A percentile compares a stretch with the other conserved stretches of the same genome.
Evolutionary conservation across 2,113 vertebrate genomes (phyloP).

Genomic region (Corythoichthys intestinalis): DNA sequence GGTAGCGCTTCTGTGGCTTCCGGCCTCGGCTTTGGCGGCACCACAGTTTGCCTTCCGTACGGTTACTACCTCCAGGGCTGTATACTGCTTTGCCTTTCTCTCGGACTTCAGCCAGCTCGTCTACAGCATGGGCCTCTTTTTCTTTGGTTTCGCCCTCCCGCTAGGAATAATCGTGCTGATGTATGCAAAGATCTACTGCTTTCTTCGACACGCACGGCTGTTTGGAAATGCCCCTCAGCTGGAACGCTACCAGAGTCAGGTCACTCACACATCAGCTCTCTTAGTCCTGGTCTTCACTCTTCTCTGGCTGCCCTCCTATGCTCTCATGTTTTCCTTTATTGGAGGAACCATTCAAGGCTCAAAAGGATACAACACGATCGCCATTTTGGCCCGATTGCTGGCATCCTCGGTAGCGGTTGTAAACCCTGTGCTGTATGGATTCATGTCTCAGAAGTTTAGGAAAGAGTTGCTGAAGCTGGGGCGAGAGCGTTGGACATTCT

Average conservation of each 20-base stretch:
- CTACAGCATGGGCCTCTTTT: slow-evolving; percentile 69
- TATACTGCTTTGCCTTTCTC: slow-evolving; percentile 74
- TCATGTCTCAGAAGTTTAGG: slow-evolving; percentile 73
- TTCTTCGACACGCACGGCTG: slow-evolving; percentile 51
- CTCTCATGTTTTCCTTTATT: slow-evolving; percentile 69
- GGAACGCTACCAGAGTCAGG: slow-evolving; percentile 73
- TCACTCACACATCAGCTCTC: slow-evolving; percentile 71
- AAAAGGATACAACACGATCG: slow-evolving; percentile 23
- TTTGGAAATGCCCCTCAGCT: slow-evolving; percentile 51
- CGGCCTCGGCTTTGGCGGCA: slow-evolving; percentile 61
- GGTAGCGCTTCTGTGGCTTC: slow-evolving; percentile 65
- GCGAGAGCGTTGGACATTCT: slow-evolving; percentile 36
- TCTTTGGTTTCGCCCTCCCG: slow-evolving; percentile 69
- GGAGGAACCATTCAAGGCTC: slow-evolving; percentile 15
- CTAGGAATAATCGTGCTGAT: slow-evolving; percentile 68
- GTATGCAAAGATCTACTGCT: slow-evolving; percentile 72
- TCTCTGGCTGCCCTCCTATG: slow-evolving; percentile 76
- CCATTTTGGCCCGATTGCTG: slow-evolving; percentile 63
- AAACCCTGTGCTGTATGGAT: slow-evolving; percentile 72
- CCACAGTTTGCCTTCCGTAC: slow-evolving; percentile 72
- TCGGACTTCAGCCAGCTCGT: slow-evolving; percentile 64
- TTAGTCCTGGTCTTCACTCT: slow-evolving; percentile 73
- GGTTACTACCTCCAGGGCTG: slow-evolving; percentile 21
- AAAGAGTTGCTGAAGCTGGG: slow-evolving; percentile 56
- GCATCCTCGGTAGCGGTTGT: slow-evolving; percentile 66